Evolutionary conservation across 2,888 invertebrate genomes (phyloP).

Genomic region (Lymantria dispar): DNA sequence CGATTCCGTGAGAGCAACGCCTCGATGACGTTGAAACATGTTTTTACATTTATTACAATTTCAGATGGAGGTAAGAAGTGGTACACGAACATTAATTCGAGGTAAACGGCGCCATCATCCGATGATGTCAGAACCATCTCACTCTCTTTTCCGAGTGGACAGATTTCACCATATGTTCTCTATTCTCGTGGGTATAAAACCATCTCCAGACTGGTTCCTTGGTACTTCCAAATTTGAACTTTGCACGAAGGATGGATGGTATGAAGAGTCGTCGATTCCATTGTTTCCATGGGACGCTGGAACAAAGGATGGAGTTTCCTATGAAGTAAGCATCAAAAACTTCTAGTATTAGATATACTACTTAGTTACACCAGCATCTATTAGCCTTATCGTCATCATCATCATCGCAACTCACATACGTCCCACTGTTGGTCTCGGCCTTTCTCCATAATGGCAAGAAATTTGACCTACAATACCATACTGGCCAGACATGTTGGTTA

Average conservation of each 20-base stretch:
- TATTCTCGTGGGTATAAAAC: slow-evolving; percentile 62
- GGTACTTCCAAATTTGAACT: slow-evolving; percentile 67
- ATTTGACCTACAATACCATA: too few relatives aligned
- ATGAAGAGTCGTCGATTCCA: slow-evolving; percentile 46
- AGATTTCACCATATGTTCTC: slow-evolving; percentile 68
- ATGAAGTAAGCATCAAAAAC: slow-evolving; percentile 46
- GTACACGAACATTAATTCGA: slow-evolving; percentile 66
- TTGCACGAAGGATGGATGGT: slow-evolving; percentile 58
- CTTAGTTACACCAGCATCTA: too few relatives aligned
- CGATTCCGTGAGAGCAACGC: too few relatives aligned
- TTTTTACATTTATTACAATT: background rate
- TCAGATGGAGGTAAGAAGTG: slow-evolving; percentile 52
- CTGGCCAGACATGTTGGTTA: too few relatives aligned
- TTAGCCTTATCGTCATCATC: too few relatives aligned
- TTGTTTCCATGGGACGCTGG: slow-evolving; percentile 75
- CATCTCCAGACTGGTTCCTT: slow-evolving; percentile 75
- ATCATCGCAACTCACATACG: too few relatives aligned
- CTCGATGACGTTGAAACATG: too few relatives aligned
- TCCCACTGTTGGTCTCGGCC: too few relatives aligned
- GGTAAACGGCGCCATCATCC: slow-evolving; percentile 68
- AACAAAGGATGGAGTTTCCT: slow-evolving; percentile 65
- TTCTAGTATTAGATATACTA: too few relatives aligned
- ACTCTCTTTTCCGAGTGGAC: slow-evolving; percentile 68
- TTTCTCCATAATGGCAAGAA: too few relatives aligned
- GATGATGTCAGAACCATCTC: slow-evolving; percentile 63